Conservation (phyloP, 2,888 invertebrate genomes). For the Netelia inedita region DNA sequence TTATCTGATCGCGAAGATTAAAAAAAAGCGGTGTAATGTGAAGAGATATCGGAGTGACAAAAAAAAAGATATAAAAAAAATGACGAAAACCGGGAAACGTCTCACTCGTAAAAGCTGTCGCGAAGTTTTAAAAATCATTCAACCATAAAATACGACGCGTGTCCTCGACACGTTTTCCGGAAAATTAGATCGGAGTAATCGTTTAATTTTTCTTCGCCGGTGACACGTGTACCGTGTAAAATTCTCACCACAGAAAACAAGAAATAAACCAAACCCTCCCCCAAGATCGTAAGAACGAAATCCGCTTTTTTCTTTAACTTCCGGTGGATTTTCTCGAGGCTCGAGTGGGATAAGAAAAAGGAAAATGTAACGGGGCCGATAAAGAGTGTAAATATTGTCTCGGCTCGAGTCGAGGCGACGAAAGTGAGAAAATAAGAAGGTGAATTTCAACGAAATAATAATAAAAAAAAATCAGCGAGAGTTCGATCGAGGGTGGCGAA, state of each 20-base stretch:
- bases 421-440: not conserved
- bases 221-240: not conserved
- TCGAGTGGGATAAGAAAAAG: not conserved
- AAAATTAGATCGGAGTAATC: not conserved
- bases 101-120: not conserved
- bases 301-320: not conserved
- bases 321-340: not conserved
- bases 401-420: not conserved
- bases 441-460: too few species aligned
- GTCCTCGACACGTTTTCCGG: not conserved
- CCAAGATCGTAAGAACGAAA: not conserved
- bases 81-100: not conserved
- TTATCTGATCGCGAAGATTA: not conserved
- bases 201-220: not conserved
- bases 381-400: slow-evolving; percentile 24
- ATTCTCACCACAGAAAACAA: not conserved
- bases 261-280: not conserved
- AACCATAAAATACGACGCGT: not conserved
- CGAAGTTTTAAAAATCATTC: not conserved
- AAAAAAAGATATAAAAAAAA: not conserved
- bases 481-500: not conserved
- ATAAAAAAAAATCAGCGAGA: too few species aligned
- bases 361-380: not conserved
- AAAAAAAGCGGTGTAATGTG: not conserved
- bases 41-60: too few species aligned